phyloP scores from a whole-genome alignment of 2,888 invertebrate species.

The Trachelus stipa region DNA sequence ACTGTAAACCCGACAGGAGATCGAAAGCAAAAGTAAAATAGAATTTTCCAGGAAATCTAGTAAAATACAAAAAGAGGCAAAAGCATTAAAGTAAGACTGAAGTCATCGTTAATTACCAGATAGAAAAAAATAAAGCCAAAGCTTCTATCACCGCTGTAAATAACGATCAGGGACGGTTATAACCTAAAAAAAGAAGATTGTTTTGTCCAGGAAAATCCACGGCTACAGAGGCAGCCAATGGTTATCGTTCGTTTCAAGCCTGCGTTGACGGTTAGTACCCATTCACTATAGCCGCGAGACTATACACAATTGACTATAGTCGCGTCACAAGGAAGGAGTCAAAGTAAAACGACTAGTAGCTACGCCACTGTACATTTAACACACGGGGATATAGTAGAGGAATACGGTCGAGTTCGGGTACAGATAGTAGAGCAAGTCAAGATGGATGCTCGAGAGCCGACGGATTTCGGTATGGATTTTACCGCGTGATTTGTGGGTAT shows the following conservation, averaged over 20 bases:
- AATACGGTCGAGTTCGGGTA: conserved; percentile 3
- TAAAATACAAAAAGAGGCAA: background rate
- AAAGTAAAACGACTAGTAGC: background rate
- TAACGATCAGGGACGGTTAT: background rate
- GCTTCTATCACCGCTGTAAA: background rate
- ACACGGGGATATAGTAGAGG: background rate
- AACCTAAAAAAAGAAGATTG: background rate
- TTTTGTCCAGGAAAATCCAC: background rate
- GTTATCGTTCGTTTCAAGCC: background rate
- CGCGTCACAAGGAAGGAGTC: background rate
- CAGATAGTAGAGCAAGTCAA: conserved; percentile 49
- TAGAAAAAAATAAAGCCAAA: background rate
- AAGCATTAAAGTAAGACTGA: background rate
- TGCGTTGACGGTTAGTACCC: background rate
- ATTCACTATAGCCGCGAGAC: background rate
- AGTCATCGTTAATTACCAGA: background rate
- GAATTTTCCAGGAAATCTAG: background rate
- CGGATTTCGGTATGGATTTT: conserved; percentile 47
- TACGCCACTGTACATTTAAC: background rate
- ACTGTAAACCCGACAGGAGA: background rate
- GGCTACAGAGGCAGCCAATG: background rate
- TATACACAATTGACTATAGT: background rate
- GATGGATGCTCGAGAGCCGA: conserved; percentile 54
- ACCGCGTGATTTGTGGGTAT: conserved; percentile 50
- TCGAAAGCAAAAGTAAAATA: background rate